Percentiles rank a stretch among this genome's conserved stretches.
Evolutionary conservation across 1,140 invertebrate species (phyloP).

Genomic region (Meloidogyne hapla): DNA sequence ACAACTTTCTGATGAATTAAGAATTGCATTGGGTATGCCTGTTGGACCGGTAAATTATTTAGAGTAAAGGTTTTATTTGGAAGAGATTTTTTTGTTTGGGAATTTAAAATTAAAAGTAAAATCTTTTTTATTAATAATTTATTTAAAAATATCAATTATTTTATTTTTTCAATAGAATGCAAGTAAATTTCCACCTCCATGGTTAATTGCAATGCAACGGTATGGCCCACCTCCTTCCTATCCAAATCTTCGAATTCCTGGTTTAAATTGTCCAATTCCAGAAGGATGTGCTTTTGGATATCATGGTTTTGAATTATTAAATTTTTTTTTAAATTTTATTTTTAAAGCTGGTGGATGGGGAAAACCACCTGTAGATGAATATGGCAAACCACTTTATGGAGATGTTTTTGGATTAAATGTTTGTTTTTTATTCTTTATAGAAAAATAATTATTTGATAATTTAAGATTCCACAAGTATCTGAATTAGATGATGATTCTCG

Average conservation of each 20-base stretch:
- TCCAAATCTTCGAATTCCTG: conserved; percentile 94
- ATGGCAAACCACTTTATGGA: conserved; percentile 92
- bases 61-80: too few species aligned
- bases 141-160: not conserved
- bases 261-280: conserved; percentile 87
- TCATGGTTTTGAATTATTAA: conserved; percentile 69
- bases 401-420: conserved; percentile 84
- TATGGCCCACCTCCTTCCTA: conserved; percentile 99
- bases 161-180: conserved; percentile 49
- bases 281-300: conserved; percentile 97
- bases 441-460: not conserved
- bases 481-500: conserved; percentile 75
- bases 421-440: not conserved
- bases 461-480: conserved; percentile 14
- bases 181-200: conserved; percentile 81
- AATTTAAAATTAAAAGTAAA: too few species aligned
- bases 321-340: conserved; percentile 70
- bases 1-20: conserved; percentile 88
- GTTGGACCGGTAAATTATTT: conserved; percentile 75
- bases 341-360: conserved; percentile 76
- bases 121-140: not conserved
- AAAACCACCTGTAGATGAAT: conserved; percentile 99
- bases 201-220: conserved; percentile 98
- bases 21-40: conserved; percentile 96
- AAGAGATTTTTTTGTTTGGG: too few species aligned